phyloP scores from a whole-genome alignment of 2,888 invertebrate genomes.

The Strigamia transsilvanica region DNA sequence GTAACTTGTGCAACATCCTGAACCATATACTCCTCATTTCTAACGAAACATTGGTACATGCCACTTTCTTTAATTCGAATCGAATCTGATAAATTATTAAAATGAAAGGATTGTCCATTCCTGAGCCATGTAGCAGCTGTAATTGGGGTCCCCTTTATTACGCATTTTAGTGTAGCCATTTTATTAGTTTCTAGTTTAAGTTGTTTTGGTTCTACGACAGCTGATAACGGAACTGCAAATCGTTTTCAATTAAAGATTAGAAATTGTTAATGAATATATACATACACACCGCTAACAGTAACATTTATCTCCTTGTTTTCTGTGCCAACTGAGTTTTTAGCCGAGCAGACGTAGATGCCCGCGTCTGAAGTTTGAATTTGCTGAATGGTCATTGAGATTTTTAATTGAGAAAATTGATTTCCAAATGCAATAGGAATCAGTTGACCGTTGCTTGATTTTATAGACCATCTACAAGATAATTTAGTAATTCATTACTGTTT shows the following conservation, averaged over 20 bases:
- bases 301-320: constrained; percentile 43
- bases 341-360: constrained; percentile 51
- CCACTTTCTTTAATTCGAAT: constrained; percentile 37
- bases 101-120: constrained; percentile 57
- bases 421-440: constrained; percentile 24
- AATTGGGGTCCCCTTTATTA: constrained; percentile 64
- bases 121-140: constrained; percentile 62
- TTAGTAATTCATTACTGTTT: not conserved
- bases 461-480: not conserved
- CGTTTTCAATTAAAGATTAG: not conserved
- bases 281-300: constrained; percentile 53
- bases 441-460: constrained; percentile 2
- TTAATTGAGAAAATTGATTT: not conserved
- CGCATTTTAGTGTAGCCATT: constrained; percentile 60
- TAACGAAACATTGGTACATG: constrained; percentile 53
- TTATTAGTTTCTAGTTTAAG: not conserved
- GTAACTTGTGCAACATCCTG: constrained; percentile 11
- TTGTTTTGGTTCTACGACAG: not conserved
- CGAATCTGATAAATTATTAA: not conserved
- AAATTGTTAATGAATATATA: not conserved
- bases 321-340: constrained; percentile 1
- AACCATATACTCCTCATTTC: constrained; percentile 43
- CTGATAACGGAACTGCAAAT: constrained; percentile 32
- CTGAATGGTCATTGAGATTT: not conserved
- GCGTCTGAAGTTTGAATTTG: constrained; percentile 58